These are phyloP conservation scores for Dendrocopos noguchii DNA, from an alignment of 2,113 vertebrate genomes.

Conservation along the genomic window DNA sequence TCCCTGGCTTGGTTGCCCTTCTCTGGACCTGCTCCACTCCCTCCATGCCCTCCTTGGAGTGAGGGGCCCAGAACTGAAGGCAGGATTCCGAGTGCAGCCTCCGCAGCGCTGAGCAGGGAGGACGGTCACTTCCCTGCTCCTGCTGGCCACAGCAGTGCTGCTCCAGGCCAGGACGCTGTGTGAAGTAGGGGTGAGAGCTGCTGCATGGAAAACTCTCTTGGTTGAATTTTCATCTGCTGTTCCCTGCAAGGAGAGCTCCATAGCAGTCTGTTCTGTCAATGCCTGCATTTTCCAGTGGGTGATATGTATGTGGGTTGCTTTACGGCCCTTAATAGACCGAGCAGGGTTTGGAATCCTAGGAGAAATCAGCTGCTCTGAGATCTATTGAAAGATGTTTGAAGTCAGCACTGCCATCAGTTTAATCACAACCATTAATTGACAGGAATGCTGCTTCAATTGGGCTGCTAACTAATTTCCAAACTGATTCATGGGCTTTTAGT, in stretches of 20 bases:
- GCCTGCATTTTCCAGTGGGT: background rate
- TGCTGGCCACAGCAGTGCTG: too few relatives aligned
- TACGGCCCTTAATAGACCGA: background rate
- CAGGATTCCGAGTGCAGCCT: too few relatives aligned
- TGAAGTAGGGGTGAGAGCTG: background rate
- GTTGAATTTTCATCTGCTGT: background rate
- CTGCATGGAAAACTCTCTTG: background rate
- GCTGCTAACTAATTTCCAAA: conserved; percentile 18
- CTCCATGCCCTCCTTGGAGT: too few relatives aligned
- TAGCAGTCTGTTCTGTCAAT: background rate
- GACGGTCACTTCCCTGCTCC: too few relatives aligned
- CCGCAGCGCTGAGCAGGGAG: too few relatives aligned
- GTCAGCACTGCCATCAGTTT: background rate
- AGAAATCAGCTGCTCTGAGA: background rate
- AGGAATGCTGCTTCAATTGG: background rate
- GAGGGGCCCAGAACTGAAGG: too few relatives aligned
- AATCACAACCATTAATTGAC: background rate
- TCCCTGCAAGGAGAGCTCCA: background rate
- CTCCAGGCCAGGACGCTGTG: too few relatives aligned
- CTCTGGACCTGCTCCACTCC: too few relatives aligned
- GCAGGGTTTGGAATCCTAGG: background rate
- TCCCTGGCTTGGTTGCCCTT: too few relatives aligned
- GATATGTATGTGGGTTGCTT: background rate
- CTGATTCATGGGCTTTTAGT: conserved; percentile 25
- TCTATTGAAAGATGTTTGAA: conserved; percentile 1